A percentile compares a stretch with the other conserved stretches of the same genome.
Conservation (phyloP, 2,888 invertebrate genomes). For the Alsophila aescularia region DNA sequence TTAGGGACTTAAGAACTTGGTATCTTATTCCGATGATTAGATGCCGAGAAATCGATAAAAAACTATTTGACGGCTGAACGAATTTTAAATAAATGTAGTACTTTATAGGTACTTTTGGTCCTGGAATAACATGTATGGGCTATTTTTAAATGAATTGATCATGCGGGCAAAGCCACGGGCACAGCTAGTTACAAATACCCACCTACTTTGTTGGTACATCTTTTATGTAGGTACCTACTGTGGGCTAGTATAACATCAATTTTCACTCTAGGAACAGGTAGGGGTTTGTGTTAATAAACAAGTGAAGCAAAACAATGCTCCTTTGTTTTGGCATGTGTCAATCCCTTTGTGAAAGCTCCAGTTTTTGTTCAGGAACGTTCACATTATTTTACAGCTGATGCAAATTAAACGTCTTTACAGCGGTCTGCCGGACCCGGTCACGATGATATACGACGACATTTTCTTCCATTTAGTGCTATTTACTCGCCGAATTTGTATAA, state of each 20-base stretch:
- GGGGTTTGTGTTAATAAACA: constrained; percentile 6
- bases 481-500: constrained; percentile 55
- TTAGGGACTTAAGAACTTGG: too few species aligned
- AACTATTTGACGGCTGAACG: too few species aligned
- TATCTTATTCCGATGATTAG: too few species aligned
- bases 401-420: constrained; percentile 39
- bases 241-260: not conserved
- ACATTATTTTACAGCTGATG: constrained; percentile 43
- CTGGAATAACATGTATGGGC: too few species aligned
- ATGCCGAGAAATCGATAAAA: too few species aligned
- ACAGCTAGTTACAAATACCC: too few species aligned
- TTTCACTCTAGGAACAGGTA: not conserved
- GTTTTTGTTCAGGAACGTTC: constrained; percentile 39
- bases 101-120: too few species aligned
- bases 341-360: constrained; percentile 29
- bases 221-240: too few species aligned
- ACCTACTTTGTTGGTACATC: too few species aligned
- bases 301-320: constrained; percentile 19
- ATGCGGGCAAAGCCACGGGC: too few species aligned
- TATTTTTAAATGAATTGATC: too few species aligned
- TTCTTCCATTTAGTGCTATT: constrained; percentile 54
- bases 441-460: constrained; percentile 63
- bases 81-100: too few species aligned
- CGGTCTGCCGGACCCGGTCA: constrained; percentile 49
- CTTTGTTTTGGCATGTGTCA: constrained; percentile 36